Base-by-base conservation (phyloP, 2,113 vertebrate genomes). In the Serilophus lunatus region DNA sequence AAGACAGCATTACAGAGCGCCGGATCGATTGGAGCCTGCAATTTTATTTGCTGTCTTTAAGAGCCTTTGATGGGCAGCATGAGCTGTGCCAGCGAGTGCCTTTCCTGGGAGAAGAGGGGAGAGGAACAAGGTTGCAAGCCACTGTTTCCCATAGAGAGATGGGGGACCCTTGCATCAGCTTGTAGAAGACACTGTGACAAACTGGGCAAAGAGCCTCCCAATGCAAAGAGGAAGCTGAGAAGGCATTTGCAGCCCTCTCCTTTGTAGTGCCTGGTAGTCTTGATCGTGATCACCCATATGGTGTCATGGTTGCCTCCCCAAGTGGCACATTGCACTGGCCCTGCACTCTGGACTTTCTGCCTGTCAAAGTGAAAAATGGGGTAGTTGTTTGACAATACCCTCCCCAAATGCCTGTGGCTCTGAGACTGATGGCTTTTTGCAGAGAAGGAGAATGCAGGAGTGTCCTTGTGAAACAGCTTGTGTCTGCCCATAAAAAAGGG, bases 41-140 rank as follows among this genome's bases (percentile, higher is more conserved):
- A 92, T 93, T 97, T 95, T 96, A 97, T 96, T 96, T 96, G 74
- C 91, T 74, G 49, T 91, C 88, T 88, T 95, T 97, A 95, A 97
- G 93, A 97, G 93, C 90, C 65, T 94, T 89, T 94, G 95, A 94
- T 90, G 84, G 83, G 86, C 80, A 83, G 85, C 53, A 76, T 79
- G 90, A 88, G 77, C 90, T 66, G 57, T 84, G 75, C 80, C 3
- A 17, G 49, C 0, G 6, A 91, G 63, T 0, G 6, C 71, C 76
- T 93, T 96, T 75, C 87, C 92, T 90, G 35, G 47, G 93, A 95
- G 75, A 92, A 65, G 35, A 81, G 60, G 24, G 33, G 44, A 87
- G 26, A 66, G n/a, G 45, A 80, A 53, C 2, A 2, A n/a, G 35
- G 26, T 75, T 95, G 77, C 72, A 93, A 81, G 63, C 49, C 24